phyloP scores from a whole-genome alignment of 2,113 vertebrate species.

The Callithrix jacchus region DNA sequence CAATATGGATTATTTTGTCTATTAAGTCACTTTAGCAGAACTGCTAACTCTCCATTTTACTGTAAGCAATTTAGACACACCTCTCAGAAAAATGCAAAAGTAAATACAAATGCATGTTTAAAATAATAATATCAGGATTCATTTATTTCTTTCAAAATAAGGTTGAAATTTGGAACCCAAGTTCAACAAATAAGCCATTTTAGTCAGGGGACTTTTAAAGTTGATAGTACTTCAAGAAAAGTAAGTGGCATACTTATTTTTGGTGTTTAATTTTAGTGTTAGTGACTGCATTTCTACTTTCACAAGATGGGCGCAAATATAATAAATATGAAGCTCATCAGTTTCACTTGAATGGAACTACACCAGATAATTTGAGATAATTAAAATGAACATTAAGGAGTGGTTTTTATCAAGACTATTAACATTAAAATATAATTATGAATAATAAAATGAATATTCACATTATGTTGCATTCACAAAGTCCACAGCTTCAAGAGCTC shows the following conservation, averaged over 20 bases:
- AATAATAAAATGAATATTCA: not conserved
- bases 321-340: not conserved
- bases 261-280: not conserved
- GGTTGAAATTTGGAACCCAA: not conserved
- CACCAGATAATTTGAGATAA: not conserved
- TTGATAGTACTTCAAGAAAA: slow-evolving; percentile 21
- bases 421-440: not conserved
- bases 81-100: not conserved
- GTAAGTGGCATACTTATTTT: not conserved
- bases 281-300: not conserved
- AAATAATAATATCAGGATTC: not conserved
- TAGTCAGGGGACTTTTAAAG: not conserved
- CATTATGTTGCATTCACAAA: not conserved
- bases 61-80: not conserved
- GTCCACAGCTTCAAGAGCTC: not conserved
- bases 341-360: not conserved
- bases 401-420: not conserved
- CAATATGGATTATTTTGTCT: not conserved
- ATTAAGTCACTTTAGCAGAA: not conserved
- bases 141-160: not conserved
- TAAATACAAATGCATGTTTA: not conserved
- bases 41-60: not conserved
- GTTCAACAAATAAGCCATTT: not conserved
- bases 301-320: not conserved
- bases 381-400: not conserved